Conservation (phyloP, 1,140 invertebrate genomes). For the Medauroidea extradentata region DNA sequence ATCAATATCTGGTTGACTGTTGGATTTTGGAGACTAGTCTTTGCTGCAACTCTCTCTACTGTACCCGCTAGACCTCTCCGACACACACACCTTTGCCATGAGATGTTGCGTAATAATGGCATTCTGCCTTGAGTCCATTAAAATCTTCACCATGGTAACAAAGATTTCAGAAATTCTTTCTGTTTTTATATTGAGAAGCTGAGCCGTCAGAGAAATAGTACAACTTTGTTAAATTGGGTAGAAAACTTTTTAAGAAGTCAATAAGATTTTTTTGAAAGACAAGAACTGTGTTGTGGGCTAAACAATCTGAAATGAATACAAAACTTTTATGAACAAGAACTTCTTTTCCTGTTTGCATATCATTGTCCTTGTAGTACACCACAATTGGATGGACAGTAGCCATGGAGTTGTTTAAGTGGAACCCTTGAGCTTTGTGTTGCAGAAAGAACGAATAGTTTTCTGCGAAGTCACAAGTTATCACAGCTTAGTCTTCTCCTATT, state of each 20-base stretch:
- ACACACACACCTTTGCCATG: conserved; percentile 43
- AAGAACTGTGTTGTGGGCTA: too few relatives aligned
- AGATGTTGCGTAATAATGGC: conserved; percentile 33
- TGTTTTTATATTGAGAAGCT: too few relatives aligned
- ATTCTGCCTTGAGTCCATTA: conserved; percentile 21
- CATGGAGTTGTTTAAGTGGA: conserved; percentile 25
- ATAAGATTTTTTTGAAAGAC: too few relatives aligned
- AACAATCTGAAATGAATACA: too few relatives aligned
- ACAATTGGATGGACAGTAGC: conserved; percentile 30
- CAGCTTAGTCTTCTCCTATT: neutral
- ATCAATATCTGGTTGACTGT: neutral
- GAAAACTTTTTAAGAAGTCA: too few relatives aligned
- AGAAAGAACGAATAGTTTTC: conserved; percentile 29
- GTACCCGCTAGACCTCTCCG: conserved; percentile 26
- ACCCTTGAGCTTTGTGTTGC: conserved; percentile 24
- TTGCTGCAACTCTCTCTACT: conserved; percentile 25
- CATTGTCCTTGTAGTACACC: neutral
- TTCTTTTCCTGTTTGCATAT: too few relatives aligned
- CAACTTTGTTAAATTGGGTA: too few relatives aligned
- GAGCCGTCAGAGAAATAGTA: too few relatives aligned
- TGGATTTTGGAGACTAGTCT: conserved; percentile 14
- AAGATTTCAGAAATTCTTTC: conserved; percentile 33
- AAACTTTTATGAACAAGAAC: too few relatives aligned
- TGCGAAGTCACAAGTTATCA: conserved; percentile 24
- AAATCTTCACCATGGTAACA: conserved; percentile 30